Evolutionary conservation across 2,113 vertebrate species (phyloP), one percentile per base, ranked within the genome.

Genomic region (Ceratotherium simum): DNA sequence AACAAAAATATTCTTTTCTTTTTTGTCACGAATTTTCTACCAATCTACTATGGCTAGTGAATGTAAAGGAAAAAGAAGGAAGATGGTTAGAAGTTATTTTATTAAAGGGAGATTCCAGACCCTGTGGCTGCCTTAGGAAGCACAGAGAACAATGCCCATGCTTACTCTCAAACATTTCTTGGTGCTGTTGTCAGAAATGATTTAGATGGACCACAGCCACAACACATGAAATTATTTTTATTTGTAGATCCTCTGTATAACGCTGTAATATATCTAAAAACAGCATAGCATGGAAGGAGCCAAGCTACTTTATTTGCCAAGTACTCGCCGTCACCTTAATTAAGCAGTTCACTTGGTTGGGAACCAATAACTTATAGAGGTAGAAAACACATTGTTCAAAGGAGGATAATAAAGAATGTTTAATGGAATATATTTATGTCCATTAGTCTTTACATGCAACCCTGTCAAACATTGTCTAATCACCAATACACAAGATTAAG

Each of bases 321-420:
- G 17, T 94, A 82, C 6, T 94, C 82, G 62, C 88, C 42, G 67
- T 89, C 18, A 69, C 48, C 73, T 94, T 94, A 95, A 92, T 92
- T 72, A 96, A 84, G 16, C 64, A 88, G 36, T 81, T 97, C 46
- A 84, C 17, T 78, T 97, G 56, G 42, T 25, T 90, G 60, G 46
- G 82, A 95, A 93, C 12, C 48, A 58, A 46, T 91, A 48, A 81
- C 70, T 62, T 85, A 65, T 48, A 83, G 31, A 90, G 33, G 29
- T 39, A 72, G 48, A 84, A 93, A 95, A 85, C 10, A 82, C 3
- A 93, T 29, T 76, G 6, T 56, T 95, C 48, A 88, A 29, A 46
- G 25, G 27, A 82, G 12, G 39, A 64, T 54, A 67, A 89, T 72
- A 91, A 97, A 70, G 17, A 82, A 94, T 76, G 39, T 46, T 73